Evolutionary conservation across 2,797 vertebrate genomes (phyloP).

Genomic region (Poecilia velifera): DNA sequence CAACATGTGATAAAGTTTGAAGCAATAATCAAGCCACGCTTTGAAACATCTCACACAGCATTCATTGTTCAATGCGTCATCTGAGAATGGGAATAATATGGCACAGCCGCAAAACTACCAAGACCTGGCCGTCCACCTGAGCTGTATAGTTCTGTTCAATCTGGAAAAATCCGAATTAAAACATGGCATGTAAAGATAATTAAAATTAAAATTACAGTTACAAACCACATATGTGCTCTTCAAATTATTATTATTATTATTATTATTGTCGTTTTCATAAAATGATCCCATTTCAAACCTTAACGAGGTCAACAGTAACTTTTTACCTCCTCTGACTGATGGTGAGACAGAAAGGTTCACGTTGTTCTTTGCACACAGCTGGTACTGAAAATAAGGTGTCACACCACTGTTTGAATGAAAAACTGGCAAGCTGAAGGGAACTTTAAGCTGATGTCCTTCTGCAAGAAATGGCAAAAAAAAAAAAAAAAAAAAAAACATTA

Average conservation of each 20-base stretch:
- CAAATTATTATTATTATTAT: neutral
- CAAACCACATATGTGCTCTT: neutral
- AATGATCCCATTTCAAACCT: conserved; percentile 3
- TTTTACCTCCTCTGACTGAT: conserved; percentile 6
- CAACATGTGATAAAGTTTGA: neutral
- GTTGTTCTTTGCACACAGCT: conserved; percentile 25
- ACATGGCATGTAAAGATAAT: too few relatives aligned
- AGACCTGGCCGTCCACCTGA: neutral
- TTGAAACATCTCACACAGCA: neutral
- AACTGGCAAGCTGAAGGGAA: conserved; percentile 26
- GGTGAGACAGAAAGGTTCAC: conserved; percentile 22
- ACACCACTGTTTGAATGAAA: conserved; percentile 29
- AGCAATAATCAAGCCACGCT: neutral
- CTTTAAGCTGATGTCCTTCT: conserved; percentile 33
- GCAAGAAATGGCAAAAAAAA: conserved; percentile 16
- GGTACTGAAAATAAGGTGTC: conserved; percentile 49
- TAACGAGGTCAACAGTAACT: conserved; percentile 19
- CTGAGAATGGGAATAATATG: neutral
- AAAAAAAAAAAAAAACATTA: neutral
- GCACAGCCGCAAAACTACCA: neutral
- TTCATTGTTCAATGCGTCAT: neutral
- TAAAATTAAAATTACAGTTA: conserved; percentile 4
- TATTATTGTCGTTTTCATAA: neutral
- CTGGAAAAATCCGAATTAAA: neutral
- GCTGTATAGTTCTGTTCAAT: neutral